These are phyloP conservation scores for Dexiosoma caninum DNA, from an alignment of 2,888 invertebrate genomes.

Conservation along the genomic window DNA sequence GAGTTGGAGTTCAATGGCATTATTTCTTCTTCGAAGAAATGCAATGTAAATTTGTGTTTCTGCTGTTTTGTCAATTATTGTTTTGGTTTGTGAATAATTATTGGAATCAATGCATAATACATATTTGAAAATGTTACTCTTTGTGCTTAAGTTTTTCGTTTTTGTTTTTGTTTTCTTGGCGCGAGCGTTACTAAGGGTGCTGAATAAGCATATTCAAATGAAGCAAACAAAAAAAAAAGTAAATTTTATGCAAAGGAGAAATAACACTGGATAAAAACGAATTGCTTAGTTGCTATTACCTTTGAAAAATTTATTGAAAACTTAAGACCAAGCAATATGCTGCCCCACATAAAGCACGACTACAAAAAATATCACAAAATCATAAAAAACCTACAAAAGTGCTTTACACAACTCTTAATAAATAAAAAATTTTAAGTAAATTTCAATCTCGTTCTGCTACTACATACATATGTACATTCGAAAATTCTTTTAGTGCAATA, in stretches of 20 bases:
- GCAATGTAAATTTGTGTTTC: slow-evolving; percentile 48
- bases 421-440: too few species aligned
- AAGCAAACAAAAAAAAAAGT: not conserved
- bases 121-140: slow-evolving; percentile 1
- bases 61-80: slow-evolving; percentile 48
- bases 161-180: not conserved
- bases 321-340: too few species aligned
- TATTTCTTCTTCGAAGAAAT: slow-evolving; percentile 19
- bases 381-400: too few species aligned
- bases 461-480: too few species aligned
- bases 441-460: too few species aligned
- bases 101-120: slow-evolving; percentile 47
- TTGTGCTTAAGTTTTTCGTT: not conserved
- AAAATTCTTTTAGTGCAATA: too few species aligned
- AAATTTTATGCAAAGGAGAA: not conserved
- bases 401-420: too few species aligned
- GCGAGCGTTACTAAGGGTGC: slow-evolving; percentile 19
- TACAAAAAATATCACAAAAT: too few species aligned
- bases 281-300: not conserved
- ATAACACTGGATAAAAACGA: not conserved
- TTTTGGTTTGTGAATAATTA: slow-evolving; percentile 38
- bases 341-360: too few species aligned
- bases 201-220: slow-evolving; percentile 51
- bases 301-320: not conserved
- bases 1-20: slow-evolving; percentile 26